These are phyloP conservation scores for Corythornis cristatus DNA, from an alignment of 2,113 vertebrate genomes.

Conservation along the genomic window DNA sequence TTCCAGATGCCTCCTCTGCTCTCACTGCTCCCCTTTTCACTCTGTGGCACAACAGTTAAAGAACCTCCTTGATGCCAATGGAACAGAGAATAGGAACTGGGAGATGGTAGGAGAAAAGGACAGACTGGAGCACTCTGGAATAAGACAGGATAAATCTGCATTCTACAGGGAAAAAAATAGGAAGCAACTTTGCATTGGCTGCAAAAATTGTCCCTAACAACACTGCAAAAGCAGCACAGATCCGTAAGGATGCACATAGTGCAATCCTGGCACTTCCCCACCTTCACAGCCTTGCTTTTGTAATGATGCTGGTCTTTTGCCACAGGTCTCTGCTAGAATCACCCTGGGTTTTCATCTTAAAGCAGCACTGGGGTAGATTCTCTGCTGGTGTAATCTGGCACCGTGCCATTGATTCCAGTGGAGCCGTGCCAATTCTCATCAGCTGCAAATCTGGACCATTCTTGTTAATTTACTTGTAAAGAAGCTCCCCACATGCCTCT, in stretches of 20 bases:
- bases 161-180: neutral
- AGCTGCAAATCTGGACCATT: constrained; percentile 62
- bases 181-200: neutral
- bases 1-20: neutral
- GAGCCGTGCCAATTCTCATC: constrained; percentile 31
- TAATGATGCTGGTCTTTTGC: neutral
- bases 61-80: neutral
- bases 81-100: neutral
- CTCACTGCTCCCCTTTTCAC: neutral
- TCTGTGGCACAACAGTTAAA: accelerated
- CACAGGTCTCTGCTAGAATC: neutral
- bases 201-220: neutral
- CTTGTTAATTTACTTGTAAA: constrained; percentile 51
- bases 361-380: neutral
- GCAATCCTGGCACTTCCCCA: neutral
- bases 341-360: neutral
- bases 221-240: neutral
- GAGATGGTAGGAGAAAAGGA: neutral
- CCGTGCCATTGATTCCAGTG: neutral
- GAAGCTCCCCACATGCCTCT: constrained; percentile 50
- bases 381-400: constrained; percentile 32
- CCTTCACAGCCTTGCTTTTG: neutral
- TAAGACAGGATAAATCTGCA: neutral
- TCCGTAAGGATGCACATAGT: neutral
- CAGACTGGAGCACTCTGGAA: neutral